These are phyloP conservation scores for Penaeus vannamei DNA, from an alignment of 1,140 invertebrate species.

Conservation along the genomic window DNA sequence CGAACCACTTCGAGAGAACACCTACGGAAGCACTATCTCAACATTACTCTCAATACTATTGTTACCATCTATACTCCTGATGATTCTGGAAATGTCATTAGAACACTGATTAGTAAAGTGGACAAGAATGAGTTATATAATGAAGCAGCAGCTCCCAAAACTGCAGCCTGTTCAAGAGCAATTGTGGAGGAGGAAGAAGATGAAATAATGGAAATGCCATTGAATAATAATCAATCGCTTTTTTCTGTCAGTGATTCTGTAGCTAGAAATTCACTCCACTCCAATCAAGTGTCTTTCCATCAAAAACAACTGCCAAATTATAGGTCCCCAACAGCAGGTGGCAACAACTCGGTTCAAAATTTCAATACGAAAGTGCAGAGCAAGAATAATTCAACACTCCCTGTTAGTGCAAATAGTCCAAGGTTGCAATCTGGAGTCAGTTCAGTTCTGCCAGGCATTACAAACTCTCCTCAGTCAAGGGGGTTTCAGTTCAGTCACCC, in stretches of 20 bases:
- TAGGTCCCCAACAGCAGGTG: too few relatives aligned
- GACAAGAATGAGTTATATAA: slow-evolving; percentile 2
- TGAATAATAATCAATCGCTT: neutral
- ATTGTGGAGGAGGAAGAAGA: slow-evolving; percentile 54
- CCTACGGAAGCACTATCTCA: slow-evolving; percentile 46
- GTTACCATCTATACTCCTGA: slow-evolving; percentile 53
- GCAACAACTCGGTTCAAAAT: too few relatives aligned
- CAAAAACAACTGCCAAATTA: too few relatives aligned
- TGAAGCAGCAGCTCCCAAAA: neutral
- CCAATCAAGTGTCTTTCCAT: too few relatives aligned
- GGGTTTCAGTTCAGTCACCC: too few relatives aligned
- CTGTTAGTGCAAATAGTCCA: too few relatives aligned
- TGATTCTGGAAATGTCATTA: slow-evolving; percentile 29
- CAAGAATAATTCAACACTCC: too few relatives aligned
- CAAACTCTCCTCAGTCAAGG: too few relatives aligned
- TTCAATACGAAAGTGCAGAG: too few relatives aligned
- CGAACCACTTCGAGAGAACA: slow-evolving; percentile 6
- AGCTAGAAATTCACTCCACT: neutral
- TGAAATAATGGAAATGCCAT: neutral
- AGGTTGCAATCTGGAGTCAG: too few relatives aligned
- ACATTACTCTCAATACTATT: slow-evolving; percentile 46
- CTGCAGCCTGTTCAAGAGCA: slow-evolving; percentile 22
- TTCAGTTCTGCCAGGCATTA: too few relatives aligned
- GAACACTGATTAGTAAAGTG: neutral
- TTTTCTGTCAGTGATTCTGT: slow-evolving; percentile 10